A percentile compares a stretch with the other conserved stretches of the same genome.
Conservation (phyloP, 2,113 vertebrate genomes). For the Brachyistius frenatus region DNA sequence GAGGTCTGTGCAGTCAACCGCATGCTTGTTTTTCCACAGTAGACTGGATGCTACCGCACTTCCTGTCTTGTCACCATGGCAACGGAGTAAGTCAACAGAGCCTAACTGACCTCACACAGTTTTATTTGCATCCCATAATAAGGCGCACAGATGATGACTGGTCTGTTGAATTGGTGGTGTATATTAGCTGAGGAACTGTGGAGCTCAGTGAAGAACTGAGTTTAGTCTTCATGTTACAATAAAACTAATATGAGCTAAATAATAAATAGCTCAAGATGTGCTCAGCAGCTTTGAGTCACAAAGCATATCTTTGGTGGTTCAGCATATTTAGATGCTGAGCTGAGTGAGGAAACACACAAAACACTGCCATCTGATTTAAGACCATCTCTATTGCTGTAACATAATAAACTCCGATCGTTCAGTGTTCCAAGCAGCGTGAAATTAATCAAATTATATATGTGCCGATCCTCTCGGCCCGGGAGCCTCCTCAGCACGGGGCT, state of each 20-base stretch:
- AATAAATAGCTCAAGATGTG: conserved; percentile 15
- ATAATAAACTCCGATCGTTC: neutral
- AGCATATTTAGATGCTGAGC: neutral
- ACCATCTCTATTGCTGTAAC: neutral
- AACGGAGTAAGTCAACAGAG: conserved; percentile 73
- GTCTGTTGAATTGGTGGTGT: conserved; percentile 7
- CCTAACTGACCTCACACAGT: conserved; percentile 57
- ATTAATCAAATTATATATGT: neutral
- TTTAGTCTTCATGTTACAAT: conserved; percentile 23
- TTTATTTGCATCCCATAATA: conserved; percentile 68
- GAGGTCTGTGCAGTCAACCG: conserved; percentile 31
- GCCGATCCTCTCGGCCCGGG: neutral
- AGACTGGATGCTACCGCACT: conserved; percentile 58
- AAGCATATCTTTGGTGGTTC: conserved; percentile 15
- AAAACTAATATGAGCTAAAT: conserved; percentile 35
- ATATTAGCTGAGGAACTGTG: conserved; percentile 28
- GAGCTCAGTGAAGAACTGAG: conserved; percentile 12
- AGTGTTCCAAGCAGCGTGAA: neutral
- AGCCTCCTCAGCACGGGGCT: conserved; percentile 1
- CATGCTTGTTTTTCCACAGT: conserved; percentile 71
- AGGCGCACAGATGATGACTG: conserved; percentile 43
- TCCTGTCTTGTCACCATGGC: conserved; percentile 66
- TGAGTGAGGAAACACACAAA: conserved; percentile 6
- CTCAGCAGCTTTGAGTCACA: neutral
- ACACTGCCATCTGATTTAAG: conserved; percentile 1